phyloP scores from a whole-genome alignment of 2,113 vertebrate species.

The Galbula dea region DNA sequence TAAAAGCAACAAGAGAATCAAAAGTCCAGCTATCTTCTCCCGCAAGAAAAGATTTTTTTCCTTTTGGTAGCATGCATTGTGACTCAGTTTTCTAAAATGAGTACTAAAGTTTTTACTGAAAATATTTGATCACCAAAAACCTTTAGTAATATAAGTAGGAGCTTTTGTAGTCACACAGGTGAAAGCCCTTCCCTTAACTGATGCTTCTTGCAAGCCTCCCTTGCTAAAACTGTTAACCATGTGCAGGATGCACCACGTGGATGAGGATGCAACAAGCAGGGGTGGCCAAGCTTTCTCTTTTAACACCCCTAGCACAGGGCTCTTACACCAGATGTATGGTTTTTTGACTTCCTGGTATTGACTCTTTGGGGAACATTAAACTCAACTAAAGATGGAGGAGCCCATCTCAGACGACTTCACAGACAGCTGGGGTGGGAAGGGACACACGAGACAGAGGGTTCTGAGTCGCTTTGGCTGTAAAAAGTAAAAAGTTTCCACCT shows the following conservation, averaged over 20 bases:
- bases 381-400: background rate
- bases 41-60: background rate
- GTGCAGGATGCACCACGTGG: background rate
- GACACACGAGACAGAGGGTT: background rate
- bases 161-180: conserved; percentile 55
- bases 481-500: background rate
- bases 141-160: conserved; percentile 53
- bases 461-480: background rate
- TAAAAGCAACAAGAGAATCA: background rate
- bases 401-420: background rate
- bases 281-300: background rate
- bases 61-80: background rate
- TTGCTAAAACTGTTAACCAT: background rate
- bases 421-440: background rate
- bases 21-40: background rate
- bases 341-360: background rate
- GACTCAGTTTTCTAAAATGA: conserved; percentile 55
- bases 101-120: conserved; percentile 50
- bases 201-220: conserved; percentile 25
- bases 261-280: background rate
- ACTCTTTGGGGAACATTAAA: background rate
- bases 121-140: conserved; percentile 36
- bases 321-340: background rate
- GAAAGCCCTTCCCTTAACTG: conserved; percentile 30
- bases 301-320: background rate